Conservation (phyloP, 2,888 invertebrate species). For the Hyles lineata region DNA sequence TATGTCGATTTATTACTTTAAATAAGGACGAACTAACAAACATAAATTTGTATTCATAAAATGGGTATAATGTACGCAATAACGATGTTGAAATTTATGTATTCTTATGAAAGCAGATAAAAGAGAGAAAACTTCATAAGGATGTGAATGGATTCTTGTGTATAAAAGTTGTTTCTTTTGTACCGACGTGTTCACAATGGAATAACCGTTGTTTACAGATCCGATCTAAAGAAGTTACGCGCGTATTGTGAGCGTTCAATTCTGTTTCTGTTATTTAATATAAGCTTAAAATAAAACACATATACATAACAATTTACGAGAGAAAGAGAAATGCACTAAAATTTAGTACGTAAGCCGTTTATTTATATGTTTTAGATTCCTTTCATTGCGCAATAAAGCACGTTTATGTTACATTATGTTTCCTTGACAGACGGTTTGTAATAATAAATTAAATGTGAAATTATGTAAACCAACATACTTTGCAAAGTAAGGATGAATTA, state of each 20-base stretch:
- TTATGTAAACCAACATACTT: slow-evolving; percentile 9
- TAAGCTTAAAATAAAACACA: slow-evolving; percentile 12
- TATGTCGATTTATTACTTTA: too few species aligned
- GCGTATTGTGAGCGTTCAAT: neutral
- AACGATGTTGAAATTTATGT: neutral
- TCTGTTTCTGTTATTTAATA: slow-evolving; percentile 11
- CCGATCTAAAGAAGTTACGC: neutral
- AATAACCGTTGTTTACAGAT: slow-evolving; percentile 13
- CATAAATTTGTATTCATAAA: too few species aligned
- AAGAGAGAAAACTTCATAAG: neutral
- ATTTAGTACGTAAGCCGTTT: slow-evolving; percentile 29
- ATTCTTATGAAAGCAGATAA: neutral
- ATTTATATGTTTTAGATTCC: slow-evolving; percentile 31
- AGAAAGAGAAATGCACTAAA: slow-evolving; percentile 30
- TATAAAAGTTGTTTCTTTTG: neutral
- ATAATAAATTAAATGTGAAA: slow-evolving; percentile 39
- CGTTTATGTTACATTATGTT: slow-evolving; percentile 37
- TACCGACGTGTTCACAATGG: neutral
- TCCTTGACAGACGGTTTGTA: slow-evolving; percentile 38
- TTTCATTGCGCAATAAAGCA: slow-evolving; percentile 34
- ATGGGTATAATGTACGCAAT: too few species aligned
- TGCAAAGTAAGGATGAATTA: neutral
- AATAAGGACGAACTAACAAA: too few species aligned
- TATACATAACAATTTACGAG: slow-evolving; percentile 23
- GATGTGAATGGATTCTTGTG: neutral